Percentiles rank a stretch among this genome's conserved stretches.
Conservation (phyloP, 2,113 vertebrate species). For the Hippocampus barbouri region DNA sequence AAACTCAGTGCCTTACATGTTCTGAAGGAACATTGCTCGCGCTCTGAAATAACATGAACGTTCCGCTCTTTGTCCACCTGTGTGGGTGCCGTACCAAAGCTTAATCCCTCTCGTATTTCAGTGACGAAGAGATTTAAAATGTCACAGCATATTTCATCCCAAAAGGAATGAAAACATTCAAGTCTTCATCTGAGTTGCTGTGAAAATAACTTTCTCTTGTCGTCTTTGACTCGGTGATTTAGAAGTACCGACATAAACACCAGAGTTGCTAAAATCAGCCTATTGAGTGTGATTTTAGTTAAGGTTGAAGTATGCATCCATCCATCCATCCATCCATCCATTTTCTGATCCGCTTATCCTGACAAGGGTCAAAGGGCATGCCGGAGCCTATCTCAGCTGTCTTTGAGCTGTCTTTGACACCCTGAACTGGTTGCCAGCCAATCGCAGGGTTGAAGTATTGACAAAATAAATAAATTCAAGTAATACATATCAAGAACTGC, state of each 20-base stretch:
- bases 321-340: too few relatives aligned
- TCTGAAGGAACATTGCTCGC: not conserved
- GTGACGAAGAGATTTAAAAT: slow-evolving; percentile 1
- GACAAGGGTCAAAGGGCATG: too few relatives aligned
- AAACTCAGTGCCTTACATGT: not conserved
- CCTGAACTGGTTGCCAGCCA: too few relatives aligned
- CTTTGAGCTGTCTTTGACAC: too few relatives aligned
- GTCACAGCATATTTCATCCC: slow-evolving; percentile 2
- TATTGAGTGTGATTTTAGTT: too few relatives aligned
- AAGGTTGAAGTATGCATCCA: too few relatives aligned
- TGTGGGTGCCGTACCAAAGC: not conserved
- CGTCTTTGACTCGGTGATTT: not conserved
- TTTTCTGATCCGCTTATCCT: too few relatives aligned
- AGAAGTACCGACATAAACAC: not conserved
- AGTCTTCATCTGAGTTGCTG: not conserved
- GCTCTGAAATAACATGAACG: not conserved
- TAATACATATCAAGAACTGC: too few relatives aligned
- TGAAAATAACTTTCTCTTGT: not conserved
- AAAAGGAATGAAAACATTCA: slow-evolving; percentile 23
- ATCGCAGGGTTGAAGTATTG: too few relatives aligned
- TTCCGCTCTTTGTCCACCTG: not conserved
- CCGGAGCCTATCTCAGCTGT: too few relatives aligned
- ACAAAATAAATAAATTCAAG: too few relatives aligned
- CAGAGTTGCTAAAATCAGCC: not conserved
- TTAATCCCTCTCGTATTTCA: slow-evolving; percentile 23